Percentiles rank a stretch among this genome's conserved stretches.
These are phyloP conservation scores for Aphidius gifuensis DNA, from an alignment of 1,140 invertebrate species.

Conservation along the genomic window DNA sequence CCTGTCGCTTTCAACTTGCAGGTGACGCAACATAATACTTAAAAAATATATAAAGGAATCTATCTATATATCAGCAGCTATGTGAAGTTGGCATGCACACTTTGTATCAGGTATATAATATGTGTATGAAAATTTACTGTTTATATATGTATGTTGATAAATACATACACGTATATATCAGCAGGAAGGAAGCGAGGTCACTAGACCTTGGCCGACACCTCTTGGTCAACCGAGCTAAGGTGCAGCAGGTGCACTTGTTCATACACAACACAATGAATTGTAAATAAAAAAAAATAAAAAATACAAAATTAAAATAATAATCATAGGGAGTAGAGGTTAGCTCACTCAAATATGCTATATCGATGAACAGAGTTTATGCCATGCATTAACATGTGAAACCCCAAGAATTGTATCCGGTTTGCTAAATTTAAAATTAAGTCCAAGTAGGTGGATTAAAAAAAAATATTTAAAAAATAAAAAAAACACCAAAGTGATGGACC, in stretches of 20 bases:
- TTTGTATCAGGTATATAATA: background rate
- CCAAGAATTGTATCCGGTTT: conserved; percentile 5
- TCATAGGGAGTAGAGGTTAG: background rate
- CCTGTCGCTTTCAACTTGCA: conserved; percentile 20
- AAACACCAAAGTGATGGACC: too few species aligned
- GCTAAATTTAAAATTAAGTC: too few species aligned
- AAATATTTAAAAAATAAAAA: too few species aligned
- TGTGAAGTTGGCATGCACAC: background rate
- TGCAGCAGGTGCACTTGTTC: conserved; percentile 31
- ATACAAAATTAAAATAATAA: conserved; percentile 4
- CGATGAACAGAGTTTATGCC: background rate
- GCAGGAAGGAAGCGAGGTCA: conserved; percentile 44
- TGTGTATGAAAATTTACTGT: too few species aligned
- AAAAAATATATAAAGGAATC: background rate
- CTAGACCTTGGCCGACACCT: conserved; percentile 38
- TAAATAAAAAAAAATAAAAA: background rate
- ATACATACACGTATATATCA: conserved; percentile 6
- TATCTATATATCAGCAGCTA: background rate
- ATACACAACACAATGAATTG: background rate
- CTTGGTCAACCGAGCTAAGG: conserved; percentile 20
- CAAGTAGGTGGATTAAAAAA: too few species aligned
- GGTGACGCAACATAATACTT: conserved; percentile 21
- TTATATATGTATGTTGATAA: background rate
- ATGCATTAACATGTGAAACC: conserved; percentile 5
- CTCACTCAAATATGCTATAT: background rate